Percentiles rank a stretch among this genome's conserved stretches.
phyloP scores from a whole-genome alignment of 2,113 vertebrate species.

The Gymnocephalus cernua region DNA sequence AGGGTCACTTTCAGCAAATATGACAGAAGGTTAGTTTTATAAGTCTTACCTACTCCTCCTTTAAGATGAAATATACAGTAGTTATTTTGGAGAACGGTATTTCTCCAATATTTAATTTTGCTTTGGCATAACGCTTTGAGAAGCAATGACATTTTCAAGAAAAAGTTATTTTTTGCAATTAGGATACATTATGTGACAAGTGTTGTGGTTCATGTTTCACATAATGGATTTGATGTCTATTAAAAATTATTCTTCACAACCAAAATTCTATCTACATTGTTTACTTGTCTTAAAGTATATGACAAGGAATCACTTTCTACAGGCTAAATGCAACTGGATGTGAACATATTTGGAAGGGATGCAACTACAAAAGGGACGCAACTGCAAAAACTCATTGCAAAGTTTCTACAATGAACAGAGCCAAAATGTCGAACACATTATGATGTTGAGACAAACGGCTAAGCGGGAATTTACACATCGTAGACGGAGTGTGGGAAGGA shows the following conservation, averaged over 20 bases:
- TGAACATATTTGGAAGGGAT: conserved; percentile 16
- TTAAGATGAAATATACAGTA: conserved; percentile 34
- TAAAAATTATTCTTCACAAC: conserved; percentile 7
- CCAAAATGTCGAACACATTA: not conserved
- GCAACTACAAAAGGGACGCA: not conserved
- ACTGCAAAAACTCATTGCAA: too few relatives aligned
- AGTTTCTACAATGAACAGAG: conserved; percentile 28
- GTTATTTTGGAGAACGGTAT: conserved; percentile 1
- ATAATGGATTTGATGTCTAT: conserved; percentile 5
- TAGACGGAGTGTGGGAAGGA: conserved; percentile 40
- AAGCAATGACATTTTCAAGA: conserved; percentile 26
- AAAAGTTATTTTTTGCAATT: conserved; percentile 7
- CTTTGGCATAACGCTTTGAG: conserved; percentile 28
- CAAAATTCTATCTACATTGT: not conserved
- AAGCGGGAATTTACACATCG: conserved; percentile 32
- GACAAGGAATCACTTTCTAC: not conserved
- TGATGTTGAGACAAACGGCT: conserved; percentile 23
- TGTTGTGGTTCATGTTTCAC: not conserved
- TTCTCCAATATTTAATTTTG: conserved; percentile 18
- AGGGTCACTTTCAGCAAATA: too few relatives aligned
- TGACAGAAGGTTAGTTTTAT: too few relatives aligned
- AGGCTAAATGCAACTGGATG: not conserved
- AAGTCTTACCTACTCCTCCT: too few relatives aligned
- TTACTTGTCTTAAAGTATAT: not conserved
- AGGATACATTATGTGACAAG: not conserved